phyloP scores from a whole-genome alignment of 1,140 invertebrate genomes.

The Thaumatotibia leucotreta region DNA sequence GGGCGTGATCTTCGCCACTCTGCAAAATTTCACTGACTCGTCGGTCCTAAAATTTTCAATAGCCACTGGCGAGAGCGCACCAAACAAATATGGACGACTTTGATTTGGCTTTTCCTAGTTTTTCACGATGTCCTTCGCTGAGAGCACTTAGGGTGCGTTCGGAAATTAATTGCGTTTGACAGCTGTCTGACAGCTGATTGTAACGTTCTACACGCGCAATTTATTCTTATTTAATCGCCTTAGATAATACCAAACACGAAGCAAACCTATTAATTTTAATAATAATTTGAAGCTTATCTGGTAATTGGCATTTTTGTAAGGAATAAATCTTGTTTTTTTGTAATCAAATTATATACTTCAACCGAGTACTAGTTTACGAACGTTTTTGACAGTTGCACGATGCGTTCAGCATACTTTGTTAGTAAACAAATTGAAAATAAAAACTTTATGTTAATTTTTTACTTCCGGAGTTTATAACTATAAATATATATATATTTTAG shows the following conservation, averaged over 20 bases:
- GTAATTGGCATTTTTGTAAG: not conserved
- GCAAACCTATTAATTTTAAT: too few relatives aligned
- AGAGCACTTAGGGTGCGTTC: not conserved
- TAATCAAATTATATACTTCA: not conserved
- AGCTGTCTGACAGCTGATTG: not conserved
- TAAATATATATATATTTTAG: too few relatives aligned
- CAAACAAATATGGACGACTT: conserved; percentile 52
- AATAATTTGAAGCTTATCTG: too few relatives aligned
- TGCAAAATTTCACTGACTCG: conserved; percentile 42
- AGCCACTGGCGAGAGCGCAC: conserved; percentile 14
- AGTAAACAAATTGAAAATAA: not conserved
- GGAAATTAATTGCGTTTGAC: not conserved
- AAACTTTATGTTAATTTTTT: not conserved
- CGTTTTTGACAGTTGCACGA: not conserved
- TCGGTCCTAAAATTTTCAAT: conserved; percentile 34
- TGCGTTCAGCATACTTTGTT: not conserved
- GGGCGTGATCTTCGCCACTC: conserved; percentile 68
- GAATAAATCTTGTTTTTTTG: not conserved
- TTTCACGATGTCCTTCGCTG: conserved; percentile 30
- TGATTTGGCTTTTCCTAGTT: conserved; percentile 49
- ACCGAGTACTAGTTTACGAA: not conserved
- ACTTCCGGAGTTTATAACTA: not conserved
- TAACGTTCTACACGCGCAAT: not conserved
- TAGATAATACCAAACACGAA: too few relatives aligned
- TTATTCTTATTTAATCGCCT: too few relatives aligned